phyloP scores from a whole-genome alignment of 1,140 invertebrate genomes.

The Mylabris phalerata region DNA sequence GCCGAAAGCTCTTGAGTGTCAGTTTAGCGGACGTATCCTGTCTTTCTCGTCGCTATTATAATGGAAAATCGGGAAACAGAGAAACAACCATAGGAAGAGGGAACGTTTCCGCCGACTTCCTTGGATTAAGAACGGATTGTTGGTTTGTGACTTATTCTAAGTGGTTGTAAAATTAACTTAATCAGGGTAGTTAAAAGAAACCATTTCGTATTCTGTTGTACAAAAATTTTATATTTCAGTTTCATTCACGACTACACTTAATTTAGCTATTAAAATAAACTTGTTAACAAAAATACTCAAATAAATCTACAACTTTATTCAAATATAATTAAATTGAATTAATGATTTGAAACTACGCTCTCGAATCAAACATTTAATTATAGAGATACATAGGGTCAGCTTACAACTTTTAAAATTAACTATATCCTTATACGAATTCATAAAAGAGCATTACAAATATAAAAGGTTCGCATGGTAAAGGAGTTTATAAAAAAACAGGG shows the following conservation, averaged over 20 bases:
- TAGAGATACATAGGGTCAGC: too few species aligned
- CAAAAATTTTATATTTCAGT: constrained; percentile 14
- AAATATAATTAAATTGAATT: too few species aligned
- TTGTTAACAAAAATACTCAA: too few species aligned
- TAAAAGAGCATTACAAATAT: too few species aligned
- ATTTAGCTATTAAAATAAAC: too few species aligned
- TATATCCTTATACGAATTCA: too few species aligned
- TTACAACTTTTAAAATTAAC: too few species aligned
- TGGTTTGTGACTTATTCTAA: constrained; percentile 27
- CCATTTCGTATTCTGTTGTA: constrained; percentile 17
- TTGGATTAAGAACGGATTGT: constrained; percentile 28
- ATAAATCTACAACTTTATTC: too few species aligned
- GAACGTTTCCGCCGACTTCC: constrained; percentile 7
- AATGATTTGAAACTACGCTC: too few species aligned
- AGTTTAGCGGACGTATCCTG: constrained; percentile 1
- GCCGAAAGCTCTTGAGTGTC: constrained; percentile 6
- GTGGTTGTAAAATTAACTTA: constrained; percentile 32
- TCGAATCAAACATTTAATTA: constrained; percentile 3
- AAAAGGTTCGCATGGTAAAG: constrained; percentile 10
- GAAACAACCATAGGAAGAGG: constrained; percentile 18
- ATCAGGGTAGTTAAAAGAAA: constrained; percentile 30
- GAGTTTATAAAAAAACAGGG: constrained; percentile 16
- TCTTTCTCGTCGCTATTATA: not conserved
- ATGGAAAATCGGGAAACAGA: constrained; percentile 6
- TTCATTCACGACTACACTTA: constrained; percentile 5